These are phyloP conservation scores for Hemiprocne comata DNA, from an alignment of 2,113 vertebrate species.

Conservation along the genomic window DNA sequence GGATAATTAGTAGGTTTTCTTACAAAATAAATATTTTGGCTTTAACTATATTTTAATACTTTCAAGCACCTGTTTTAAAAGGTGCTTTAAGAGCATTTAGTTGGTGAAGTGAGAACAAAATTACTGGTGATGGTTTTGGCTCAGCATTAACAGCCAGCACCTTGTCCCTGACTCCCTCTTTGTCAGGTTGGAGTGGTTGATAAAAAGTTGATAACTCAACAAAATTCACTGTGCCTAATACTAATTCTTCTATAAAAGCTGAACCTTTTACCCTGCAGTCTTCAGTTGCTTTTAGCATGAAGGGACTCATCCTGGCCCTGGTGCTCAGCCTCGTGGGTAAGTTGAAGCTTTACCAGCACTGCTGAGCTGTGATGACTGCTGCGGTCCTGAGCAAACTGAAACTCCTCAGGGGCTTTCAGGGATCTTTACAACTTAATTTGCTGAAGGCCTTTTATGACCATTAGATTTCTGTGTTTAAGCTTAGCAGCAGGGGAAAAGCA, in stretches of 20 bases:
- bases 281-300: slow-evolving; percentile 77
- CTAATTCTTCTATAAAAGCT: slow-evolving; percentile 71
- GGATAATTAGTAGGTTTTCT: not conserved
- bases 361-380: not conserved
- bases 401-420: not conserved
- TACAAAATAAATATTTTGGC: not conserved
- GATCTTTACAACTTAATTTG: not conserved
- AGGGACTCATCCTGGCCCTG: slow-evolving; percentile 76
- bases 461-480: not conserved
- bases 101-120: not conserved
- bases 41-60: not conserved
- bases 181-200: slow-evolving; percentile 6
- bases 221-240: slow-evolving; percentile 20
- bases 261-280: not conserved
- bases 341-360: not conserved
- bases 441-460: not conserved
- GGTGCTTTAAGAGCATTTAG: not conserved
- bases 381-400: not conserved
- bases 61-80: not conserved
- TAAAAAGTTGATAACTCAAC: slow-evolving; percentile 61
- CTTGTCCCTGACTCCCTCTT: not conserved
- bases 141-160: not conserved
- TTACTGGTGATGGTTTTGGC: not conserved
- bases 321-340: slow-evolving; percentile 43
- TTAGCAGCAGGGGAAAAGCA: not conserved